phyloP scores from a whole-genome alignment of 2,888 invertebrate genomes.

The Brachylomia viminalis region DNA sequence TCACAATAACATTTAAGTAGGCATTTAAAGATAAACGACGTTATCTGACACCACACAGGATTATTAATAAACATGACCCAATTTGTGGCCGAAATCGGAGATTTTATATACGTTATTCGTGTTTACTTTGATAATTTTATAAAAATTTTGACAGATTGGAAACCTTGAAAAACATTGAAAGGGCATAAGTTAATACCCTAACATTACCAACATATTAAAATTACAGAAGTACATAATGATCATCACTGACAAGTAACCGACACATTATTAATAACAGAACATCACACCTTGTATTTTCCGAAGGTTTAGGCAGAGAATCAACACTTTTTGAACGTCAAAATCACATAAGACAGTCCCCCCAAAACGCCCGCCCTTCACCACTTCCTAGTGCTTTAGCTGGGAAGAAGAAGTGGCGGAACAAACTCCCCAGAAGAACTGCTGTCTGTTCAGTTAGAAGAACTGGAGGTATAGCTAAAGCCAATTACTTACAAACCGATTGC shows the following conservation, averaged over 20 bases:
- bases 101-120: slow-evolving; percentile 27
- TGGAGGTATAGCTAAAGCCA: neutral
- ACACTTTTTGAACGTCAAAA: too few species aligned
- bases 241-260: neutral
- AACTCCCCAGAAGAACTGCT: too few species aligned
- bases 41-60: slow-evolving; percentile 56
- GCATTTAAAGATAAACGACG: slow-evolving; percentile 56
- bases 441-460: too few species aligned
- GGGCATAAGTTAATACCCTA: neutral
- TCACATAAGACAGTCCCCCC: too few species aligned
- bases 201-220: neutral
- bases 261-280: neutral
- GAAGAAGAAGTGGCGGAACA: too few species aligned
- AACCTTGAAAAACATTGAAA: neutral
- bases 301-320: too few species aligned
- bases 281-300: neutral
- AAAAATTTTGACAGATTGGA: neutral
- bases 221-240: neutral
- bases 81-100: slow-evolving; percentile 49
- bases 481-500: neutral
- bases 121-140: slow-evolving; percentile 20
- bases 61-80: slow-evolving; percentile 65
- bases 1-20: slow-evolving; percentile 47
- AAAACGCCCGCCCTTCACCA: too few species aligned
- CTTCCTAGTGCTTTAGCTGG: too few species aligned